Conservation (phyloP, 2,113 vertebrate species). For the Protobothrops flavoviridis region DNA sequence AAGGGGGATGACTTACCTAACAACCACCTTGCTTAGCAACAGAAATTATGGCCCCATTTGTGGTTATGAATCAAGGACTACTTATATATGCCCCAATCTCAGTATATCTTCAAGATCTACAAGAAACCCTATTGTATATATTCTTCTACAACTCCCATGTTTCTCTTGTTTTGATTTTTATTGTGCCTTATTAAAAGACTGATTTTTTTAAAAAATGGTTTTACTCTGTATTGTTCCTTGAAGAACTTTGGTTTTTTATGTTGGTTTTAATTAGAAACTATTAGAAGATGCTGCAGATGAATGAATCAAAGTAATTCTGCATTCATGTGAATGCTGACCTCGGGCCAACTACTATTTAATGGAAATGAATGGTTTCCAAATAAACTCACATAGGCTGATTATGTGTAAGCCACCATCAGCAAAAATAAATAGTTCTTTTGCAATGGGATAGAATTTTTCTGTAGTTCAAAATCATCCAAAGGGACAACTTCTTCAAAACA, state of each 20-base stretch:
- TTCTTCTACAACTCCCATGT: background rate
- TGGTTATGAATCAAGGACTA: no score
- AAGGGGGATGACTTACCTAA: no score
- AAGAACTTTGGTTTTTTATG: background rate
- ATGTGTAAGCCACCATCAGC: background rate
- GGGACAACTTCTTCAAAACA: background rate
- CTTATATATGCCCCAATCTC: background rate
- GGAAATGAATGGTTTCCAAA: background rate
- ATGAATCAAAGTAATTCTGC: background rate
- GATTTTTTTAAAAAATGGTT: background rate
- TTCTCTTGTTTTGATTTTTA: background rate
- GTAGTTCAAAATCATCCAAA: background rate
- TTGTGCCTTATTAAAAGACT: background rate
- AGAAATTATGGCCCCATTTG: no score
- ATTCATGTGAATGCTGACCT: slow-evolving; percentile 25
- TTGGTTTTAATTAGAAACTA: background rate
- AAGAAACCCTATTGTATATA: background rate
- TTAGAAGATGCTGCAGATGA: background rate
- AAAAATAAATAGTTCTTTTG: background rate
- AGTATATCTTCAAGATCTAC: background rate
- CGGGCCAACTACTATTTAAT: slow-evolving; percentile 21
- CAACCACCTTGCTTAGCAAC: no score
- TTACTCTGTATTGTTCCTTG: background rate
- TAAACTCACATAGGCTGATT: background rate
- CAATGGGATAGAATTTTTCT: background rate